Evolutionary conservation across 2,113 vertebrate species (phyloP).

Genomic region (Osmerus eperlanus): DNA sequence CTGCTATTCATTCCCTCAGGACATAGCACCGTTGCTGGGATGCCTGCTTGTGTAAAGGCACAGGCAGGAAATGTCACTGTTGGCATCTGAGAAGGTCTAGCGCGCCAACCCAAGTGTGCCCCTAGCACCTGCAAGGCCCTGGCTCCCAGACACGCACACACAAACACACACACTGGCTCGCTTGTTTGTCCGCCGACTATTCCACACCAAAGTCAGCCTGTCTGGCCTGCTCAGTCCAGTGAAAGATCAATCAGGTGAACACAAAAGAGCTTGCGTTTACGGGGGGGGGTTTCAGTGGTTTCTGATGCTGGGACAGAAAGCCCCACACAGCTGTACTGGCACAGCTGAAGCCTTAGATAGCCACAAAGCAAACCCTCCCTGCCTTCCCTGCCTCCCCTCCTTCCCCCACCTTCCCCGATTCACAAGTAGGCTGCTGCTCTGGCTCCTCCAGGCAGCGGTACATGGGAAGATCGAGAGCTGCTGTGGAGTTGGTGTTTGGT

Average conservation of each 20-base stretch:
- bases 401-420: not conserved
- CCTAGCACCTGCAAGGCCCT: conserved; percentile 70
- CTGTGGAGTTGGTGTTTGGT: no score
- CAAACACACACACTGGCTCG: conserved; percentile 60
- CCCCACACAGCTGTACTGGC: conserved; percentile 70
- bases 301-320: conserved; percentile 48
- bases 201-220: conserved; percentile 59
- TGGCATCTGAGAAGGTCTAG: conserved; percentile 64
- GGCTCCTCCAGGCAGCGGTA: no score
- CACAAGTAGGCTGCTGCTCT: no score
- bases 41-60: conserved; percentile 67
- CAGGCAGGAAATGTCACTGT: conserved; percentile 73
- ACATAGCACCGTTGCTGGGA: conserved; percentile 70
- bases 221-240: conserved; percentile 57
- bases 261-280: conserved; percentile 69
- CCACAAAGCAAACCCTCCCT: conserved; percentile 56
- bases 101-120: conserved; percentile 66
- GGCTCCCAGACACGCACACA: conserved; percentile 42
- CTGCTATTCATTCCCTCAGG: conserved; percentile 66
- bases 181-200: conserved; percentile 69
- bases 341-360: conserved; percentile 64
- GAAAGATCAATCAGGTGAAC: conserved; percentile 73
- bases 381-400: not conserved
- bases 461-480: no score
- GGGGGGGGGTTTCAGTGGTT: conserved; percentile 61